phyloP scores from a whole-genome alignment of 2,888 invertebrate species.

The Drosophila paramelanica region DNA sequence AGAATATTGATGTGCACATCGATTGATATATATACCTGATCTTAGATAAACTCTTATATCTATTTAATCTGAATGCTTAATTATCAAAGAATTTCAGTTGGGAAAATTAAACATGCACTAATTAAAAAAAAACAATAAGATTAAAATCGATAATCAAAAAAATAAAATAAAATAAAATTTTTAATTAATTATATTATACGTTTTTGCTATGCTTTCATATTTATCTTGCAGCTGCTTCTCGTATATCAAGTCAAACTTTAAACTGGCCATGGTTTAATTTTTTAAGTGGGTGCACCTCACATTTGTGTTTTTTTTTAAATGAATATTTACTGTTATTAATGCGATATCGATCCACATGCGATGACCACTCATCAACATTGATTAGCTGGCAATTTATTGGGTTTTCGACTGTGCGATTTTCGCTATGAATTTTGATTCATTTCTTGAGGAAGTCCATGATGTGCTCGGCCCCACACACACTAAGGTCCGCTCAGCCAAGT shows the following conservation, averaged over 20 bases:
- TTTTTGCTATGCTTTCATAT: too few species aligned
- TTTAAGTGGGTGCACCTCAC: slow-evolving; percentile 4
- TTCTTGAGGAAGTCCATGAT: slow-evolving; percentile 64
- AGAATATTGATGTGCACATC: background rate
- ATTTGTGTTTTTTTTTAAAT: background rate
- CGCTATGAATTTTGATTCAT: slow-evolving; percentile 51
- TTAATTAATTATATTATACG: too few species aligned
- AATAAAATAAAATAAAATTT: too few species aligned
- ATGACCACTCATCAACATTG: slow-evolving; percentile 7
- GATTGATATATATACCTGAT: background rate
- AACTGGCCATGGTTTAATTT: slow-evolving; percentile 8
- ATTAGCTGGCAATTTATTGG: slow-evolving; percentile 5
- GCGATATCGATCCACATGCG: slow-evolving; percentile 4
- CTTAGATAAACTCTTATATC: too few species aligned
- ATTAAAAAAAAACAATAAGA: too few species aligned
- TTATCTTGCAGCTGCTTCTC: too few species aligned
- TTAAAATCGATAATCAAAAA: too few species aligned
- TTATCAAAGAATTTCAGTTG: too few species aligned
- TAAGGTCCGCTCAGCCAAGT: slow-evolving; percentile 7
- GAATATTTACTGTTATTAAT: background rate
- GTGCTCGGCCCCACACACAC: slow-evolving; percentile 35
- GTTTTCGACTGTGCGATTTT: slow-evolving; percentile 7
- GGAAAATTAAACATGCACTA: too few species aligned
- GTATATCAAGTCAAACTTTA: background rate
- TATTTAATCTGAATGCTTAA: too few species aligned